These are phyloP conservation scores for Cantharis flavilabris DNA, from an alignment of 2,888 invertebrate species.

Conservation along the genomic window DNA sequence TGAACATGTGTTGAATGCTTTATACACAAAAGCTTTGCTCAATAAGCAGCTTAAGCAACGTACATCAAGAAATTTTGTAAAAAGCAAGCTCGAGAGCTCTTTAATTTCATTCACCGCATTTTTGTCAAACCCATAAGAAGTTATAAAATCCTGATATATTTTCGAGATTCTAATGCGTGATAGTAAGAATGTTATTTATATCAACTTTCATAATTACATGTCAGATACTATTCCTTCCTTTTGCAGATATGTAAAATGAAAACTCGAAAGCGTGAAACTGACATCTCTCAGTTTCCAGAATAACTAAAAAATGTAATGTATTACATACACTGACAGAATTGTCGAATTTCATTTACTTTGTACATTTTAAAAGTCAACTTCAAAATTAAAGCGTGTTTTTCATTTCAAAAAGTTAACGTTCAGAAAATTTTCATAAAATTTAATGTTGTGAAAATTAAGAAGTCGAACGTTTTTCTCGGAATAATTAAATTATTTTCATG, in stretches of 20 bases:
- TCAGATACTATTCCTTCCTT: conserved; percentile 19
- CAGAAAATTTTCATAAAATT: neutral
- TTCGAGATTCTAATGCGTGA: conserved; percentile 18
- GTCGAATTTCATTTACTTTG: conserved; percentile 4
- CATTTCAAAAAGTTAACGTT: neutral
- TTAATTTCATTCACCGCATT: neutral
- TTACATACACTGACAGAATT: neutral
- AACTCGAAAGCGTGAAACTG: conserved; percentile 15
- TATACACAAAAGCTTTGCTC: conserved; percentile 2
- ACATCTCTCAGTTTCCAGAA: conserved; percentile 12
- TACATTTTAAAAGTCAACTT: neutral
- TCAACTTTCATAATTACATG: conserved; percentile 26
- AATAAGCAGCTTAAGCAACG: conserved; percentile 11
- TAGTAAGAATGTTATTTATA: conserved; percentile 27
- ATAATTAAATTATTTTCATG: conserved; percentile 23
- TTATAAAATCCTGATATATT: conserved; percentile 11
- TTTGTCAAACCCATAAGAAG: neutral
- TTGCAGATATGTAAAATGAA: conserved; percentile 15
- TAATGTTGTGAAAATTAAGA: neutral
- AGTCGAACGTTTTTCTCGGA: neutral
- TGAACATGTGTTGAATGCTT: conserved; percentile 5
- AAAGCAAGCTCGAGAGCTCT: neutral
- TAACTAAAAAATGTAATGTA: neutral
- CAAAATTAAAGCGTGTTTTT: neutral
- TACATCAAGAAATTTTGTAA: conserved; percentile 5